Percentiles rank a stretch among this genome's conserved stretches.
Evolutionary conservation across 2,888 invertebrate genomes (phyloP).

Genomic region (Aphodius granarius): DNA sequence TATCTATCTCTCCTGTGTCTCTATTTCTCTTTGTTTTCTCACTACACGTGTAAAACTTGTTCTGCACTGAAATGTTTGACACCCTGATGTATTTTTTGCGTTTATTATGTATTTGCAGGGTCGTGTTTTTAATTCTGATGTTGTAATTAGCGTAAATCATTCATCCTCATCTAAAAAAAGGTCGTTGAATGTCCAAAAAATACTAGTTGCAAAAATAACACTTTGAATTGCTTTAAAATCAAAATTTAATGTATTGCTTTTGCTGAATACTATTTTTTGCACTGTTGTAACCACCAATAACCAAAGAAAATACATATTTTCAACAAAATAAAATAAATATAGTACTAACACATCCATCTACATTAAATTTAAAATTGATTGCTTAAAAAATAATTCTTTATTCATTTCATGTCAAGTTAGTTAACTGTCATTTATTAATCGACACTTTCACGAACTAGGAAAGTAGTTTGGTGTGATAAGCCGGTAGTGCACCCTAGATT

Average conservation of each 20-base stretch:
- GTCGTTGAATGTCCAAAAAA: neutral
- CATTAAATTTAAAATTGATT: no score
- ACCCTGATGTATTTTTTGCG: neutral
- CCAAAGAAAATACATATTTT: neutral
- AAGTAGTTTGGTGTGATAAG: slow-evolving; percentile 52
- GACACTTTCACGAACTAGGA: neutral
- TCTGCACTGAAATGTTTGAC: neutral
- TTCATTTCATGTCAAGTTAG: no score
- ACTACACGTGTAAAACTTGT: neutral
- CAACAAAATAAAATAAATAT: no score
- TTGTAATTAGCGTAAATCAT: neutral
- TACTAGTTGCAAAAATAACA: neutral
- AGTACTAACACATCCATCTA: no score
- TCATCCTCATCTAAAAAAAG: neutral
- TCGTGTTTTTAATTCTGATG: neutral
- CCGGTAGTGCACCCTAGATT: slow-evolving; percentile 45
- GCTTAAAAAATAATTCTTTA: no score
- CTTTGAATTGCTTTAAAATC: no score
- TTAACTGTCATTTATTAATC: neutral
- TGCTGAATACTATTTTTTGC: neutral
- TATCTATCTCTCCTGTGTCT: neutral
- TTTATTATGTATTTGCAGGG: neutral
- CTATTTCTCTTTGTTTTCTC: no score
- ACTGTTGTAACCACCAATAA: neutral
- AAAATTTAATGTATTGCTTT: no score